Evolutionary conservation across 1,140 invertebrate species (phyloP).

Genomic region (Ceratitis capitata): DNA sequence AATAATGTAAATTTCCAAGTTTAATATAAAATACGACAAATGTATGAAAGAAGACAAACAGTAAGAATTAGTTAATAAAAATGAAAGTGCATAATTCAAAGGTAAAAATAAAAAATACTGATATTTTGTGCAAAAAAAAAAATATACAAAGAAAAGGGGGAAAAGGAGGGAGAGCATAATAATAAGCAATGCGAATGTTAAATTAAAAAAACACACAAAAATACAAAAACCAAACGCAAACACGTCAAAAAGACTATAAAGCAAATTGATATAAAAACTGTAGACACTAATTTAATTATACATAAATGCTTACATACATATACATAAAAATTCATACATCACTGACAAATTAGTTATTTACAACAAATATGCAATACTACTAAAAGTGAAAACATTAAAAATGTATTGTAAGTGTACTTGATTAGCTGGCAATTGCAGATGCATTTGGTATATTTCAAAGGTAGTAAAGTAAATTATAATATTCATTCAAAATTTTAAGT

Average conservation of each 20-base stretch:
- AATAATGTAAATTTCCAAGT: neutral
- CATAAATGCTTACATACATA: no score
- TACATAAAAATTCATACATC: no score
- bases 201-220: neutral
- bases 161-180: neutral
- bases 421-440: neutral
- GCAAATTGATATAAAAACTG: neutral
- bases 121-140: slow-evolving; percentile 29
- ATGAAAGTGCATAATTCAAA: neutral
- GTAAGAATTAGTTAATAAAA: slow-evolving; percentile 8
- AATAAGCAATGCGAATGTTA: neutral
- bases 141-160: neutral
- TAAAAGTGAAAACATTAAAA: no score
- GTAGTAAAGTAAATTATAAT: no score
- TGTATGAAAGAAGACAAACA: neutral
- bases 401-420: neutral
- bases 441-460: neutral
- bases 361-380: neutral
- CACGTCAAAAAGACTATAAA: slow-evolving; percentile 11
- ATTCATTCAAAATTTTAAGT: no score
- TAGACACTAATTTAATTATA: neutral
- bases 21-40: neutral
- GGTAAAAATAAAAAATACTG: neutral
- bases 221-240: neutral
- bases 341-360: neutral